These are phyloP conservation scores for Chamaedrilus cognettii DNA, from an alignment of 2,888 invertebrate genomes.

Conservation along the genomic window DNA sequence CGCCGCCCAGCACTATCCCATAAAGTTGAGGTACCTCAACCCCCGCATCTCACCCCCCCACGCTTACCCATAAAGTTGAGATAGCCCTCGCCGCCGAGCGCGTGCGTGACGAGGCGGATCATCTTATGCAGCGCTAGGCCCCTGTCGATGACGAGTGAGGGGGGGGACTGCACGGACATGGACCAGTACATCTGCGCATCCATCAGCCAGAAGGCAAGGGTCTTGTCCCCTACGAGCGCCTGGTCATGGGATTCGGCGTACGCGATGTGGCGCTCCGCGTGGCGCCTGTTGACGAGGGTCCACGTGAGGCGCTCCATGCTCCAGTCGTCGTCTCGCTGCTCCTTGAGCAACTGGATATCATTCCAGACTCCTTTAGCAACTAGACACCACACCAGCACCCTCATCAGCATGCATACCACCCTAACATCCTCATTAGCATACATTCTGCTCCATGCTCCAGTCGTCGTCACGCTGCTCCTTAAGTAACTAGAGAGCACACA, in stretches of 20 bases:
- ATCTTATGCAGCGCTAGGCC: conserved; percentile 97
- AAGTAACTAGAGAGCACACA: too few species aligned
- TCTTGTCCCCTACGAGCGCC: conserved; percentile 82
- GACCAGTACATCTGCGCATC: conserved; percentile 98
- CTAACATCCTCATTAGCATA: too few species aligned
- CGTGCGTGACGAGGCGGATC: conserved; percentile 91
- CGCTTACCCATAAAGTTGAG: conserved; percentile 99
- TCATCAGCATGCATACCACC: not conserved
- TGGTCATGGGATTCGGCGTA: conserved; percentile 81
- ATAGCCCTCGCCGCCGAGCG: conserved; percentile 95
- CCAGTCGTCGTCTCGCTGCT: conserved; percentile 87
- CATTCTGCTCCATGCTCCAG: conserved; percentile 91
- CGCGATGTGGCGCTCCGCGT: conserved; percentile 95
- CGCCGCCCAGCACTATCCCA: too few species aligned
- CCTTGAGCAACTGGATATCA: conserved; percentile 58
- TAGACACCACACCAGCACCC: not conserved
- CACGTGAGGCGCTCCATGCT: conserved; percentile 86
- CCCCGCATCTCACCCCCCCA: too few species aligned
- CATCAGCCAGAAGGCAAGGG: conserved; percentile 99
- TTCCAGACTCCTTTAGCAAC: too few species aligned
- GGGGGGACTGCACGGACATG: conserved; percentile 73
- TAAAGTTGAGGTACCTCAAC: too few species aligned
- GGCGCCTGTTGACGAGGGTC: conserved; percentile 90
- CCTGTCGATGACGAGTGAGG: conserved; percentile 73
- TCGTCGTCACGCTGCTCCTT: conserved; percentile 76